Percentiles rank a stretch among this genome's conserved stretches.
phyloP scores from a whole-genome alignment of 64 coral and sea anemone species.

The Acropora tenuis region DNA sequence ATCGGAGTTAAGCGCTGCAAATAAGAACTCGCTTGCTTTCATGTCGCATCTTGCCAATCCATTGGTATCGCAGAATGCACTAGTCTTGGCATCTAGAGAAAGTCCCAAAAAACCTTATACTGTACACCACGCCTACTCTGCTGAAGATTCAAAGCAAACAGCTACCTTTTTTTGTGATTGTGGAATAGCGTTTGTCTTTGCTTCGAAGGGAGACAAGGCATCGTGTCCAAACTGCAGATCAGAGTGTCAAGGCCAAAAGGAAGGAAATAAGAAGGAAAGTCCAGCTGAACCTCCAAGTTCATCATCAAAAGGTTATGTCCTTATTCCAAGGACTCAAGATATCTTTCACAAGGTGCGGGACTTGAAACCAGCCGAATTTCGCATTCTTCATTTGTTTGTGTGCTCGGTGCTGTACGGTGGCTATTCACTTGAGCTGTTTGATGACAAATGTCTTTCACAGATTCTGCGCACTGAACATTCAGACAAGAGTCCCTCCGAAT shows the following conservation, averaged over 20 bases:
- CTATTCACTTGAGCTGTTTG: slow-evolving; percentile 58
- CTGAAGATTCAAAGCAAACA: neutral
- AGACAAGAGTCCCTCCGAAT: slow-evolving; percentile 16
- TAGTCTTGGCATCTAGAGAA: slow-evolving; percentile 33
- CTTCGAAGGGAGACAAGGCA: neutral
- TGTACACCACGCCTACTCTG: neutral
- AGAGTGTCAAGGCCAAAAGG: slow-evolving; percentile 10
- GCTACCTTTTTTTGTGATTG: neutral
- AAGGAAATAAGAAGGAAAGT: neutral
- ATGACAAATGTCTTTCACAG: slow-evolving; percentile 13
- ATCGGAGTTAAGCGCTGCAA: slow-evolving; percentile 22
- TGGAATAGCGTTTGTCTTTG: neutral
- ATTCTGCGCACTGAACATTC: slow-evolving; percentile 17
- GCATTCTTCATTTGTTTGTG: slow-evolving; percentile 72
- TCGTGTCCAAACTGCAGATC: slow-evolving; percentile 50
- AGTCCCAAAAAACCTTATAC: neutral
- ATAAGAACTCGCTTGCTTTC: slow-evolving; percentile 1
- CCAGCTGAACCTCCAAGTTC: neutral
- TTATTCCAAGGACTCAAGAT: neutral
- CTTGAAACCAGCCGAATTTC: slow-evolving; percentile 73
- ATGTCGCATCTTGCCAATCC: slow-evolving; percentile 38
- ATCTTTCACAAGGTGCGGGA: slow-evolving; percentile 27
- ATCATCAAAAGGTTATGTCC: slow-evolving; percentile 44
- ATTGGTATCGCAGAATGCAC: neutral
- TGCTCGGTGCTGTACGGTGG: slow-evolving; percentile 68